Base-by-base conservation (phyloP, 2,888 invertebrate species). In the Strigamia maritima region DNA sequence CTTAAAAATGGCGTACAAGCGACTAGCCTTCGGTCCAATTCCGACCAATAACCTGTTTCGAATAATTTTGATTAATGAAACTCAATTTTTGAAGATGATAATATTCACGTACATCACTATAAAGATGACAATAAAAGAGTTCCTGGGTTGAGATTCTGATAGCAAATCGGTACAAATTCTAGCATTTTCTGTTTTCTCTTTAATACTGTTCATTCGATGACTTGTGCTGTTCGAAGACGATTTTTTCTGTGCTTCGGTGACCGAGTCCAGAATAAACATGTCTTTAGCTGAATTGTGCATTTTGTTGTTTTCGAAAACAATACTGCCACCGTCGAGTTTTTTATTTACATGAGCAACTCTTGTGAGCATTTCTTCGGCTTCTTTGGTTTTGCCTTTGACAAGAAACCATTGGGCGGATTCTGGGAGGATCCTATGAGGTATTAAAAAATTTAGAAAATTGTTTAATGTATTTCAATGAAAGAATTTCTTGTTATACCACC, bases 381-480 rank as follows among this genome's bases (percentile, higher is more conserved):
- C 78, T 38, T 78, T 78, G 26, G 78, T 78, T 16, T 31, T 54
- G 12, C 78, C 78, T 78, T 78, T 78, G 26, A 60, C 54, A 16
- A 78, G 40, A 22, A 60, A 65, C 78, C 78, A 78, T 28, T 78
- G 78, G 14, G 78, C 78, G 12, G 78, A 78, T n/a, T 78, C 78
- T n/a, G 78, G 78, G 1, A 78, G 22, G 16, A 78, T 78, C 78
- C 78, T 78, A 60, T 8, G 40, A 28, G 8, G n/a, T 40, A 10
- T 8, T 19, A 14, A 40, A 40, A 10, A 10, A 31, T 31, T n/a
- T n/a, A n/a, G n/a, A n/a, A n/a, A n/a, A 14, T 40, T 40, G 14
- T 40, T 40, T 10, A 40, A 40, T 10, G 14, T 40, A 10, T 14
- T 10, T 40, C 40, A 40, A 8, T 14, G 8, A 40, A 14, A 10